A percentile compares a stretch with the other conserved stretches of the same genome.
phyloP scores from a whole-genome alignment of 2,113 vertebrate species.

The Ophthalmolycus amberensis region DNA sequence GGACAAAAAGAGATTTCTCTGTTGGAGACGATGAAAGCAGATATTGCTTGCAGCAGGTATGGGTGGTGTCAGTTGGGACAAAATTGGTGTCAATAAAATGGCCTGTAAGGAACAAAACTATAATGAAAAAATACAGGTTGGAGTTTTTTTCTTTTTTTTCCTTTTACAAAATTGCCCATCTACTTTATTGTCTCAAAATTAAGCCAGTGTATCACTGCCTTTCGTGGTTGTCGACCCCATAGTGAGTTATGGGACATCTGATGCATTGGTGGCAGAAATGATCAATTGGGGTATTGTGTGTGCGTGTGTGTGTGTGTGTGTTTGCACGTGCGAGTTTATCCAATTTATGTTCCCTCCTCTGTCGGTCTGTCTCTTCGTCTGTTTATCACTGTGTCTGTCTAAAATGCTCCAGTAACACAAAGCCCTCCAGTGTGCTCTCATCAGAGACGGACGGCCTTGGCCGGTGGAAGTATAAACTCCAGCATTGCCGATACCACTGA shows the following conservation, averaged over 20 bases:
- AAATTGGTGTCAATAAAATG: slow-evolving; percentile 58
- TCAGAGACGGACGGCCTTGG: slow-evolving; percentile 46
- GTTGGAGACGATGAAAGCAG: slow-evolving; percentile 8
- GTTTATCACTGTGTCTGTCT: slow-evolving; percentile 5
- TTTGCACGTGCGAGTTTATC: slow-evolving; percentile 50
- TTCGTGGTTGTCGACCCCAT: slow-evolving; percentile 59
- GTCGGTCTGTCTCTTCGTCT: slow-evolving; percentile 26
- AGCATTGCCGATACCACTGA: slow-evolving; percentile 51
- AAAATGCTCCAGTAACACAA: slow-evolving; percentile 62
- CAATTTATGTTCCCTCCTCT: slow-evolving; percentile 43
- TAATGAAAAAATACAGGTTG: slow-evolving; percentile 62
- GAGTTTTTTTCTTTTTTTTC: slow-evolving; percentile 32
- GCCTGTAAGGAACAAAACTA: slow-evolving; percentile 49
- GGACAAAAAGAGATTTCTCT: slow-evolving; percentile 9
- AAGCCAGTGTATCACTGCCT: slow-evolving; percentile 72
- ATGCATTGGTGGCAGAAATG: slow-evolving; percentile 64
- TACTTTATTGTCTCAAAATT: slow-evolving; percentile 75
- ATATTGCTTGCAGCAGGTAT: slow-evolving; percentile 53
- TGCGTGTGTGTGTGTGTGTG: slow-evolving; percentile 13
- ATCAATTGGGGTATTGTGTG: slow-evolving; percentile 52
- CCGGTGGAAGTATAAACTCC: slow-evolving; percentile 64
- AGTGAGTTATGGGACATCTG: slow-evolving; percentile 66
- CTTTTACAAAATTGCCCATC: slow-evolving; percentile 60
- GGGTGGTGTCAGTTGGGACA: slow-evolving; percentile 52
- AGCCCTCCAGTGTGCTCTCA: slow-evolving; percentile 66